Evolutionary conservation across 2,888 invertebrate species (phyloP), one percentile per base, ranked within the genome.

Genomic region (Sepiola atlantica): DNA sequence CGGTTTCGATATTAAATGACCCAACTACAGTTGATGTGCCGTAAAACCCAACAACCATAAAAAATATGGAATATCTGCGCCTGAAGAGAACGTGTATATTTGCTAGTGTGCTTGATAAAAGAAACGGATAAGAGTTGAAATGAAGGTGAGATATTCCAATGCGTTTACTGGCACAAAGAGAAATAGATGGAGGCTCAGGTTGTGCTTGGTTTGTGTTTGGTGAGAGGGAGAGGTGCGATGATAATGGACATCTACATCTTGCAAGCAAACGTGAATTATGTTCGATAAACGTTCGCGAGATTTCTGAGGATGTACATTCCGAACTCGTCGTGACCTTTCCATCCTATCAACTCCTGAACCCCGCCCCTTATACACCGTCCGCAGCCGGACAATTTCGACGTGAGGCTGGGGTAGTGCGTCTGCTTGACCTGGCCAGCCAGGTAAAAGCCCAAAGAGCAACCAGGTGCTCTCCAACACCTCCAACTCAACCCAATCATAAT

Each of bases 201-300:
- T 21, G 28, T 24, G 57, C 45, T 45, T 4, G 45, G 8, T 45
- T 45, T 45, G 45, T 45, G 45, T 45, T 45, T 45, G 45, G 45
- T 45, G 8, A 8, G 45, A 45, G 57, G 21, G n/a, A 16, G 16
- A 14, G 21, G n/a, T n/a, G n/a, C 16, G n/a, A 32, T 10, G n/a
- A 77, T 77, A 32, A 77, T 6, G n/a, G n/a, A 77, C 77, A 77
- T 77, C 77, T 77, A 77, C 77, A 77, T 77, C 77, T 77, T 77
- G n/a, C n/a, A 32, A 32, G n/a, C 77, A 4, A 77, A 77, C 77
- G 12, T 32, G 77, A 77, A 77, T 77, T 32, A 77, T 77, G 18
- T 77, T 77, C n/a, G 77, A 77, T 77, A 77, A 77, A 77, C n/a
- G 45, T 77, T 77, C 32, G n/a, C n/a, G n/a, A n/a, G 77, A 77